Base-by-base conservation (phyloP, 2,888 invertebrate species). In the Lordiphosa andalusiaca region DNA sequence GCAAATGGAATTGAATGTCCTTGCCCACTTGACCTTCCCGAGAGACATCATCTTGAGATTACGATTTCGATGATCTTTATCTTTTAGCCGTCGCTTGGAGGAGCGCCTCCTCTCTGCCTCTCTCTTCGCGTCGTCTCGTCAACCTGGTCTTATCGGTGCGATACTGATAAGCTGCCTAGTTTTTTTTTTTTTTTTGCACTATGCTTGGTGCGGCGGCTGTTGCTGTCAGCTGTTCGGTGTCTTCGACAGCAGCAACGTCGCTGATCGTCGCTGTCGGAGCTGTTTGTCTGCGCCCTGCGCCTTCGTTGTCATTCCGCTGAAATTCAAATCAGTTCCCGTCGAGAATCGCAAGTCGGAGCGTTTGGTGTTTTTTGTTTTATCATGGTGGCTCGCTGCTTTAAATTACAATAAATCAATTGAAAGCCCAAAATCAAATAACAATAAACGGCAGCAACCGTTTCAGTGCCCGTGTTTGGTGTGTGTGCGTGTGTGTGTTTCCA, bases 321-420 rank as follows among this genome's bases (percentile, higher is more conserved):
- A 74, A 71, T 81, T 77, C 59, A 77, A 77, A 81, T 81, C 77
- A 77, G 77, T 77, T 74, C 58, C 70, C 74, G 57, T 41, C 44
- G 67, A 60, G 44, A 10, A 23, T 21, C 6, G 30, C 9, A 10
- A 30, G 30, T 30, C 23, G 44, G 13, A 12, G 6, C 25, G 25
- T 41, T 36, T 52, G 54, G 37, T 30, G 35, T 40, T 42, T 30
- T 35, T 38, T 6, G 16, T 48, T 16, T 46, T 41, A 38, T 13
- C 52, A 13, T 38, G 37, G 21, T 47, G 9, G 9, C 40, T 33
- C 9, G 23, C 41, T 53, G 60, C 21, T 57, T 44, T 44, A 44
- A 33, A 33, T 44, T 44, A 44, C 44, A 44, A 44, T 44, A 33
- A 44, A 44, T 44, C 44, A 44, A 44, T 33, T 44, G 30, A 16